phyloP scores from a whole-genome alignment of 2,888 invertebrate genomes.

The Troides helena region DNA sequence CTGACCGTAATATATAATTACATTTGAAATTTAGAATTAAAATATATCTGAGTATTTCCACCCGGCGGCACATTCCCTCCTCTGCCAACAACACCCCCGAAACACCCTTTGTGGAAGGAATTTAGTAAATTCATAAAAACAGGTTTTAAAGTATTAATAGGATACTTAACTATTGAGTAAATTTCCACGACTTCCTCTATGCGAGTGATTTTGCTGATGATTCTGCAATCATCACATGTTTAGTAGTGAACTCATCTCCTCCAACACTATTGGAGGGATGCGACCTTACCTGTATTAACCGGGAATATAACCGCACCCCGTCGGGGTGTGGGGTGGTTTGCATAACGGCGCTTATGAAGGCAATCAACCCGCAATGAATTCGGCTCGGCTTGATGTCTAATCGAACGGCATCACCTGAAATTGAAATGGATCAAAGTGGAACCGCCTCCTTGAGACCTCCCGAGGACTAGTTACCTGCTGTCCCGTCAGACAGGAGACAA shows the following conservation, averaged over 20 bases:
- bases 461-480: background rate
- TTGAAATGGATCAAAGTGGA: background rate
- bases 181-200: too few species aligned
- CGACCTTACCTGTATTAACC: constrained; percentile 4
- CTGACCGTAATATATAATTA: too few species aligned
- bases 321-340: constrained; percentile 8
- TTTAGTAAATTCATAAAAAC: too few species aligned
- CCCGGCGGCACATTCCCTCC: too few species aligned
- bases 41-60: background rate
- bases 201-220: too few species aligned
- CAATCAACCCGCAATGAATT: constrained; percentile 4
- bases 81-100: too few species aligned
- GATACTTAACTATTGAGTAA: too few species aligned
- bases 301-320: constrained; percentile 7
- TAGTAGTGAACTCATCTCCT: too few species aligned
- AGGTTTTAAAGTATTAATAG: too few species aligned
- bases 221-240: too few species aligned
- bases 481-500: background rate
- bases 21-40: background rate
- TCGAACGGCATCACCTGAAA: background rate
- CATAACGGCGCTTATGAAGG: constrained; percentile 9
- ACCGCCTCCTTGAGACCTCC: too few species aligned
- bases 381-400: constrained; percentile 1
- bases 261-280: background rate
- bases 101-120: too few species aligned